Conservation (phyloP, 2,113 vertebrate genomes). For the Bujurquina vittata region DNA sequence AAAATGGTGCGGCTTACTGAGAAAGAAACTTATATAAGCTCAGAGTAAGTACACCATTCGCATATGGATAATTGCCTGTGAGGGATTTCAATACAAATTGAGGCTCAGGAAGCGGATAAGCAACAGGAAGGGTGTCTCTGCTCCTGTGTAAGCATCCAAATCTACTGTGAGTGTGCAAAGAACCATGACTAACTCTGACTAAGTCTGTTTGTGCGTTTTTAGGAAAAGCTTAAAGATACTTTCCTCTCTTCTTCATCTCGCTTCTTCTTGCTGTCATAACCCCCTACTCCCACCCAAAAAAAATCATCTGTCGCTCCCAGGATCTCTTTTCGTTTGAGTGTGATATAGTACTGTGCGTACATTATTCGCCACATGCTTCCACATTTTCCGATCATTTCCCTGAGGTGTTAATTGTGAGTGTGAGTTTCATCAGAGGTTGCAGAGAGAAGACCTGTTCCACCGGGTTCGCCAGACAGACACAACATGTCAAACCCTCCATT, state of each 20-base stretch:
- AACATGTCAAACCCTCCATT: slow-evolving; percentile 80
- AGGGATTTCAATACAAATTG: slow-evolving; percentile 84
- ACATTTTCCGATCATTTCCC: neutral
- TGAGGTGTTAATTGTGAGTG: slow-evolving; percentile 21
- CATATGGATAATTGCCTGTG: slow-evolving; percentile 81
- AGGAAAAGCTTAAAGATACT: slow-evolving; percentile 72
- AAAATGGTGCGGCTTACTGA: slow-evolving; percentile 78
- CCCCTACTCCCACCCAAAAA: neutral
- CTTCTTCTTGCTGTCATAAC: slow-evolving; percentile 58
- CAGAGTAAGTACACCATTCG: slow-evolving; percentile 77
- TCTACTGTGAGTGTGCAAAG: slow-evolving; percentile 80
- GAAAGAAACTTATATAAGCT: slow-evolving; percentile 80
- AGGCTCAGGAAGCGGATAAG: slow-evolving; percentile 80
- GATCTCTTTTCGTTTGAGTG: slow-evolving; percentile 9
- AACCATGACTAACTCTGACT: slow-evolving; percentile 80
- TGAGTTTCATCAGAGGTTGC: slow-evolving; percentile 36
- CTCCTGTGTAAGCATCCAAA: slow-evolving; percentile 80
- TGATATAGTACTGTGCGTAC: neutral
- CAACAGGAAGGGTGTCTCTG: slow-evolving; percentile 81
- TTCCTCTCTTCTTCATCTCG: slow-evolving; percentile 58
- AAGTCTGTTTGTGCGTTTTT: slow-evolving; percentile 80
- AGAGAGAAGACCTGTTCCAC: slow-evolving; percentile 21
- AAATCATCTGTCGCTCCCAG: slow-evolving; percentile 1
- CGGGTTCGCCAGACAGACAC: slow-evolving; percentile 65
- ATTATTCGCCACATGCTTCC: neutral